Evolutionary conservation across 1,140 invertebrate genomes (phyloP).

Genomic region (Tetranychus cinnabarinus): DNA sequence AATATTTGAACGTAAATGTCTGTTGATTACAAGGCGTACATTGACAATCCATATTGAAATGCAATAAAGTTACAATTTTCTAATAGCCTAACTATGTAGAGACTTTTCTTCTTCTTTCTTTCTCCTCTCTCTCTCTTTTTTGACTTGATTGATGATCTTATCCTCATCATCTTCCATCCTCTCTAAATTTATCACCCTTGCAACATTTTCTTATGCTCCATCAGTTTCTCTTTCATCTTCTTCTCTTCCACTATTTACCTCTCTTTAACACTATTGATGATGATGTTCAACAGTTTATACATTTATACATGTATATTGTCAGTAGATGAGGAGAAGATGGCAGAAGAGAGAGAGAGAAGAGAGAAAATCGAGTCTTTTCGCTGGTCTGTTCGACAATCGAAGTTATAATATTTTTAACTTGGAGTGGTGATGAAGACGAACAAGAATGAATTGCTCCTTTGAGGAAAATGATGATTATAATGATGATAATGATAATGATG

Average conservation of each 20-base stretch:
- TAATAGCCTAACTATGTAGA: neutral
- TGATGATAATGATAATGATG: neutral
- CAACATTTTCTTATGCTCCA: neutral
- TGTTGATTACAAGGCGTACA: slow-evolving; percentile 14
- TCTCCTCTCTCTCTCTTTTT: too few species aligned
- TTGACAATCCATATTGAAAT: slow-evolving; percentile 16
- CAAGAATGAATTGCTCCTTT: neutral
- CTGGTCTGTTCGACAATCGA: too few species aligned
- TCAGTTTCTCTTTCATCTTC: neutral
- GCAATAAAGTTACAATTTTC: slow-evolving; percentile 4
- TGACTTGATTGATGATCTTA: too few species aligned
- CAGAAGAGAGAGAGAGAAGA: neutral
- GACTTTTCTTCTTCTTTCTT: too few species aligned
- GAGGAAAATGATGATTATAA: neutral
- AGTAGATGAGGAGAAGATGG: too few species aligned
- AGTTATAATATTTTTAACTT: too few species aligned
- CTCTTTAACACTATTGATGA: neutral
- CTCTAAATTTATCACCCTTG: neutral
- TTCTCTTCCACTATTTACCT: neutral
- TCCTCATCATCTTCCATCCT: neutral
- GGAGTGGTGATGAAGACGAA: too few species aligned
- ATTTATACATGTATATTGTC: too few species aligned
- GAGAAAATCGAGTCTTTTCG: too few species aligned
- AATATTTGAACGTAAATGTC: too few species aligned
- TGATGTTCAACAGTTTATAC: too few species aligned